Percentiles rank a stretch among this genome's conserved stretches.
These are phyloP conservation scores for Lampris incognitus DNA, from an alignment of 2,113 vertebrate genomes.

Conservation along the genomic window DNA sequence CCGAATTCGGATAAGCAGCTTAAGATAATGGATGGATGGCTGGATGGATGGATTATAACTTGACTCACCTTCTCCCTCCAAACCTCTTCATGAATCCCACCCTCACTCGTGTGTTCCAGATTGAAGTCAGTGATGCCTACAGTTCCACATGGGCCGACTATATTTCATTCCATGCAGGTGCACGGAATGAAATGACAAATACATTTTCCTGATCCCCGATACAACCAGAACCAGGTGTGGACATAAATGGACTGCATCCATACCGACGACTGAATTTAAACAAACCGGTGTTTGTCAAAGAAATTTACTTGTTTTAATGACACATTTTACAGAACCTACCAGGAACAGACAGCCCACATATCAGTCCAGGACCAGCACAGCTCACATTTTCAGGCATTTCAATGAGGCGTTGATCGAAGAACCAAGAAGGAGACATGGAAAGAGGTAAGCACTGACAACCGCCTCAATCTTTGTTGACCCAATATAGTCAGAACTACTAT, in stretches of 20 bases:
- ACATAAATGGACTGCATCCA: too few species aligned
- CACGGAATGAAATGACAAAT: neutral
- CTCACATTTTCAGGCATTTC: slow-evolving; percentile 13
- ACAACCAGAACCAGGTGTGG: neutral
- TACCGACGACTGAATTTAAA: too few species aligned
- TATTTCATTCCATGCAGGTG: slow-evolving; percentile 1
- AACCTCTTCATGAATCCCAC: too few species aligned
- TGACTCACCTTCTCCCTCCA: too few species aligned
- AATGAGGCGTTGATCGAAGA: slow-evolving; percentile 29
- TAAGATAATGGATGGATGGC: too few species aligned
- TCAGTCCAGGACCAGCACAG: neutral
- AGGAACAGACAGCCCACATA: neutral
- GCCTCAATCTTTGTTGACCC: too few species aligned
- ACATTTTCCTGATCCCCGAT: too few species aligned
- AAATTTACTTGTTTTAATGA: too few species aligned
- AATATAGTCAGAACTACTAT: too few species aligned
- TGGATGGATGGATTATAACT: too few species aligned
- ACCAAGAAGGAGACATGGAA: neutral
- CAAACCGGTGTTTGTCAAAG: too few species aligned
- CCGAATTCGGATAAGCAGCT: too few species aligned
- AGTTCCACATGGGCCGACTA: neutral
- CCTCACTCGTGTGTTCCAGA: neutral
- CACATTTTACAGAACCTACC: neutral
- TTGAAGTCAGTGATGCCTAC: slow-evolving; percentile 18
- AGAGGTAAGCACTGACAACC: neutral